Evolutionary conservation across 2,113 vertebrate species (phyloP), one percentile per base, ranked within the genome.

Genomic region (Grammomys surdaster): DNA sequence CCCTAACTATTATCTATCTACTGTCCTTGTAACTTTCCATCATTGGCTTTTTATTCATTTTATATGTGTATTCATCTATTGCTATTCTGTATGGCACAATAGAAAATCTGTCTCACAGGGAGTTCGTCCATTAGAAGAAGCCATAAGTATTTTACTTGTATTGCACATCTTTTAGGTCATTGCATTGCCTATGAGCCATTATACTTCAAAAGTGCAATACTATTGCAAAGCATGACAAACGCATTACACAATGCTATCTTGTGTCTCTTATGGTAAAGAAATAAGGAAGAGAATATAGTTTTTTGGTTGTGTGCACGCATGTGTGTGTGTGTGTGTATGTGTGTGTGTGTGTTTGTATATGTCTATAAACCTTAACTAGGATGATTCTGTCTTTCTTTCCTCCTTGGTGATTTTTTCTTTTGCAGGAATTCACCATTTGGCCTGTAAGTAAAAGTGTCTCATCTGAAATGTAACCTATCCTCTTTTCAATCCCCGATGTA

Each of bases 361-460:
- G 95, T 90, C 8, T 69, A 87, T 98, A 96, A 88, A 95, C 97
- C 97, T 97, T 98, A 97, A 98, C 85, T 96, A 97, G 96, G 98
- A 98, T 99, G 98, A 96, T 98, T 99, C 98, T 99, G 98, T 98
- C 98, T 99, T 97, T 98, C 99, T 98, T 99, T 98, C 98, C 98
- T 98, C 98, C 98, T 98, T 98, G 99, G 99, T 98, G 98, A 98
- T 98, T 98, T 99, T 99, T 98, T 98, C 98, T 99, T 99, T 99
- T 99, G 98, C 99, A 99, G 99, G 99, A 99, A 99, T 99, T 99
- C 99, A 99, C 98, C 99, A 99, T 98, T 98, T 99, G 96, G 98
- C 99, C 99, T 99, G 99, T 99, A 99, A 99, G 99, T 99, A 99
- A 99, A 99, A 99, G 98, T 97, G 96, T 98, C 97, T 98, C 96